Percentiles rank a stretch among this genome's conserved stretches.
Conservation (phyloP, 2,797 vertebrate species). For the Philypnodon macrostomus region DNA sequence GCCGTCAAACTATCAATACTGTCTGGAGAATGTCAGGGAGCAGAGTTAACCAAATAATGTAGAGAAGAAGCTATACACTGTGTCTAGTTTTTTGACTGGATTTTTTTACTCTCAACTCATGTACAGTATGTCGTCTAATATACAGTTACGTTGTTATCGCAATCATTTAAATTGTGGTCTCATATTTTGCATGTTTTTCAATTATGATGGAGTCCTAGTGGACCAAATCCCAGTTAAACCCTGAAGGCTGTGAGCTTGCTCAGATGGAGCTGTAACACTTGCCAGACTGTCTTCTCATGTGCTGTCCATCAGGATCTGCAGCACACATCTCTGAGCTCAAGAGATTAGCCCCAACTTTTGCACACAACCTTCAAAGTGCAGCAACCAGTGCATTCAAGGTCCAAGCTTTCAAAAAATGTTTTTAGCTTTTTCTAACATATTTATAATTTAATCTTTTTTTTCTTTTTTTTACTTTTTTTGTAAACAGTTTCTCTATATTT, state of each 20-base stretch:
- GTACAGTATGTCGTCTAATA: too few species aligned
- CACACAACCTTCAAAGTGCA: conserved; percentile 6
- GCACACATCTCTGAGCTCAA: conserved; percentile 21
- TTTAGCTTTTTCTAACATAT: too few species aligned
- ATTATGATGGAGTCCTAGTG: too few species aligned
- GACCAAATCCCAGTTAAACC: conserved; percentile 37
- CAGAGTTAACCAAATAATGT: conserved; percentile 37
- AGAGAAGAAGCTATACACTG: conserved; percentile 22
- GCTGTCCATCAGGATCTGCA: conserved; percentile 37
- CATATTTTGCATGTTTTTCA: too few species aligned
- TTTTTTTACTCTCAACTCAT: too few species aligned
- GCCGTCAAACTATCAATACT: conserved; percentile 43
- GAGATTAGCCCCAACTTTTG: conserved; percentile 14
- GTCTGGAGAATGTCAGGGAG: conserved; percentile 38
- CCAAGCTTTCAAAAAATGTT: conserved; percentile 3
- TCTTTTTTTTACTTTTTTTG: too few species aligned
- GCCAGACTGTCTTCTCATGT: conserved; percentile 19
- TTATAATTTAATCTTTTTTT: too few species aligned
- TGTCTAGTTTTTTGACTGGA: too few species aligned
- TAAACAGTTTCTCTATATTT: too few species aligned
- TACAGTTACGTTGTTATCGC: too few species aligned
- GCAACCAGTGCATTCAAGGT: conserved; percentile 8
- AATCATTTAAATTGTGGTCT: too few species aligned
- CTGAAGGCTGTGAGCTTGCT: conserved; percentile 30
- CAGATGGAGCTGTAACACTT: conserved; percentile 34